phyloP scores from a whole-genome alignment of 2,797 vertebrate genomes.

The Masticophis lateralis region DNA sequence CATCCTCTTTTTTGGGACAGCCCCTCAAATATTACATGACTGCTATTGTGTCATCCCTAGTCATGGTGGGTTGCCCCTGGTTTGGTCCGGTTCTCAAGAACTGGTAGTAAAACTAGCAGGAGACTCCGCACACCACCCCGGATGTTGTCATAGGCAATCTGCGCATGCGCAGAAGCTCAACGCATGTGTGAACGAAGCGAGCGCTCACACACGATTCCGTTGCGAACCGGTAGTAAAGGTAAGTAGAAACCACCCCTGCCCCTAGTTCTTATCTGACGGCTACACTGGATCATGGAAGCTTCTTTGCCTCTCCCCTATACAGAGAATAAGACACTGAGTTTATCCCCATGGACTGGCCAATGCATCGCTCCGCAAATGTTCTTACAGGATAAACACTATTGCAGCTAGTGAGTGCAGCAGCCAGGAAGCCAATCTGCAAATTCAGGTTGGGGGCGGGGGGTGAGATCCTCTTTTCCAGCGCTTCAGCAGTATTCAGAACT shows the following conservation, averaged over 20 bases:
- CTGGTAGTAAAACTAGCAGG: no score
- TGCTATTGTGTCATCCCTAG: background rate
- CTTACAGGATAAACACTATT: background rate
- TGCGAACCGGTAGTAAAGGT: no score
- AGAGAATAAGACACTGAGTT: background rate
- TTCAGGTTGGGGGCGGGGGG: background rate
- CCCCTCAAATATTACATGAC: background rate
- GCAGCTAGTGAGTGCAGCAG: background rate
- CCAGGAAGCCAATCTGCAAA: background rate
- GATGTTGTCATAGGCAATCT: no score
- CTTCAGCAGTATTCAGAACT: constrained; percentile 23
- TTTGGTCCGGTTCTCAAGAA: no score
- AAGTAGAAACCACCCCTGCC: no score
- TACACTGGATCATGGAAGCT: background rate
- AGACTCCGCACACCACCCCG: no score
- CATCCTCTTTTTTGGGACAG: background rate
- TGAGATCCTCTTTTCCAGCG: background rate
- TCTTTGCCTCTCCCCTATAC: background rate
- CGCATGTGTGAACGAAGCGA: no score
- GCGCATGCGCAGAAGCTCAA: no score
- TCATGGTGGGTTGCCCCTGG: no score
- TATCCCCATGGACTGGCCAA: background rate
- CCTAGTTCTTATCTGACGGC: background rate
- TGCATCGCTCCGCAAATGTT: background rate
- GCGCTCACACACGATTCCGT: no score